Percentiles rank a stretch among this genome's conserved stretches.
Evolutionary conservation across 2,888 invertebrate genomes (phyloP).

Genomic region (Callyntrura guangdongensis): DNA sequence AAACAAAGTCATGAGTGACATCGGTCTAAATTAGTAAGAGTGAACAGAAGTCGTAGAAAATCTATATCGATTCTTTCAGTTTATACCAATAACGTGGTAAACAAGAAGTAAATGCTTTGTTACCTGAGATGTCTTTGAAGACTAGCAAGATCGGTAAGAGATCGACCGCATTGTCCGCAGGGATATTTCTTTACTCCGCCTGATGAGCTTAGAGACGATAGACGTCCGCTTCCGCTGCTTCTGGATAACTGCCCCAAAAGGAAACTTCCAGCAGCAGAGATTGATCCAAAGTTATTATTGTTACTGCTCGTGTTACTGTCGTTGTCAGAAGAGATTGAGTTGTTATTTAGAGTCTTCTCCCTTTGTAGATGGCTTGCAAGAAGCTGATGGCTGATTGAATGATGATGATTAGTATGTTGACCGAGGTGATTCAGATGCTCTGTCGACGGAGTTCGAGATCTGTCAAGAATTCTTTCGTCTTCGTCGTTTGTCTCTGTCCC

Average conservation of each 20-base stretch:
- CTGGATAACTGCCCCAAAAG: conserved; percentile 82
- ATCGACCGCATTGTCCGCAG: conserved; percentile 84
- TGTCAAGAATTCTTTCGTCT: conserved; percentile 73
- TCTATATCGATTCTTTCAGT: neutral
- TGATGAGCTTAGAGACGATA: conserved; percentile 75
- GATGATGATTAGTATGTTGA: conserved; percentile 77
- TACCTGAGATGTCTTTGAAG: conserved; percentile 84
- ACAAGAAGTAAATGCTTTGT: neutral
- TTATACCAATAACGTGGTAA: too few species aligned
- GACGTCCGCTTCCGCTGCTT: conserved; percentile 67
- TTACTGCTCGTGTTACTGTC: conserved; percentile 78
- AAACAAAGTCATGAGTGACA: too few species aligned
- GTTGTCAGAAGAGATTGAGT: conserved; percentile 79
- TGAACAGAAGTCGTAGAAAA: conserved; percentile 23
- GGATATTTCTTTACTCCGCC: conserved; percentile 83
- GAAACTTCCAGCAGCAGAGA: conserved; percentile 78
- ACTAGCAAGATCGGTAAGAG: conserved; percentile 84
- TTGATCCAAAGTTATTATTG: conserved; percentile 74
- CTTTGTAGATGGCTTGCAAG: conserved; percentile 76
- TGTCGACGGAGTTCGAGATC: conserved; percentile 72
- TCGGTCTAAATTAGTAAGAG: neutral
- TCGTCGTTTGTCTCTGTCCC: conserved; percentile 70
- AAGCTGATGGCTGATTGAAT: conserved; percentile 79
- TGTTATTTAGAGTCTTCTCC: conserved; percentile 81
- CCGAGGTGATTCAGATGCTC: conserved; percentile 78